Evolutionary conservation across 2,113 vertebrate genomes (phyloP), one percentile per base, ranked within the genome.

Genomic region (Gnathochromis pfefferi): DNA sequence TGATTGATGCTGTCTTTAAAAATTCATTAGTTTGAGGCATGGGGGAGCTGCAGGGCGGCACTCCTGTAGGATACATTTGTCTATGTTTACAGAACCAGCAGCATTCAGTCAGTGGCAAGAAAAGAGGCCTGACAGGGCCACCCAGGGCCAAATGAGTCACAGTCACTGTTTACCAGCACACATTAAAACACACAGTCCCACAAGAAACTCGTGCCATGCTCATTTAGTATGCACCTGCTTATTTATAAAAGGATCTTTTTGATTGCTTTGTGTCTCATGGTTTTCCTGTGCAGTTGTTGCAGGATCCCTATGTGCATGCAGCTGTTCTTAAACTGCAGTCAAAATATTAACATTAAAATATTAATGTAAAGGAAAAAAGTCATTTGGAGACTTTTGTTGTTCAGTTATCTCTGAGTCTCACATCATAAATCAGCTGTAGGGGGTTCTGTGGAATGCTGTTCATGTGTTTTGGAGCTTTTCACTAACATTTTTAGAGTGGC

Each of bases 1-100:
- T 95, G 95, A 96, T 94, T 94, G 91, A 96, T 95, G 93, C 83
- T 14, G 93, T 96, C 92, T 95, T 96, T 96, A 95, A 95, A 95
- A 94, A 95, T 95, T 91, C 94, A 95, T 96, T 96, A 95, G 92
- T 91, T 89, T 90, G 87, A 95, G 87, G 86, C 92, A 83, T 84
- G 84, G 79, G 84, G 93, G 91, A 86, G 89, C 89, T 82, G 86
- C 87, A 70, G 92, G 92, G 90, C 12, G 12, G 88, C 17, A 9
- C 83, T 93, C 91, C 91, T 93, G 90, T 84, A 89, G 88, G 92
- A 65, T 80, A 81, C 90, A 92, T 95, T 95, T 92, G 89, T 96
- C 94, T 92, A 60, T 94, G 92, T 94, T 95, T 94, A 95, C 93
- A 95, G 85, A 94, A 91, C 55, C 82, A 80, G 84, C 70, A 90